Evolutionary conservation across 1,140 invertebrate genomes (phyloP).

Genomic region (Zeugodacus cucurbitae): DNA sequence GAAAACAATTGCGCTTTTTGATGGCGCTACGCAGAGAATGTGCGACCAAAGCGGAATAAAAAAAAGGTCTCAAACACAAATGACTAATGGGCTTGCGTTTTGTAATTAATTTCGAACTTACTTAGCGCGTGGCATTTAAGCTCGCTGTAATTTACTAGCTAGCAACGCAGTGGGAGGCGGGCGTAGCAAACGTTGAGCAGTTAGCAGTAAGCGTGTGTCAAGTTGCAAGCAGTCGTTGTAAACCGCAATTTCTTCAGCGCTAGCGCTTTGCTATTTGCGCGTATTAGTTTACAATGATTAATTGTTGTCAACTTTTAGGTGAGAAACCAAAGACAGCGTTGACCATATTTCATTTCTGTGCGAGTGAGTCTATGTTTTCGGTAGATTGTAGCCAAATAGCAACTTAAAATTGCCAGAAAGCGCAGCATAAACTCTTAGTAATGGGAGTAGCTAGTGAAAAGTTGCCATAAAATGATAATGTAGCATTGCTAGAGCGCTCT

Average conservation of each 20-base stretch:
- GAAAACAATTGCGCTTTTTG: background rate
- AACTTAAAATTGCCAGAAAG: background rate
- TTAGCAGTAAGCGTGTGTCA: too few relatives aligned
- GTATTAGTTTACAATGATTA: conserved; percentile 14
- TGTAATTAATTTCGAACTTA: conserved; percentile 5
- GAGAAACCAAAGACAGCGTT: conserved; percentile 4
- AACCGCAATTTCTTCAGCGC: background rate
- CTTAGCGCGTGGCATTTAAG: background rate
- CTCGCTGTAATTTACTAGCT: background rate
- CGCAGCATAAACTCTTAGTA: background rate
- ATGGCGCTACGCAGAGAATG: too few relatives aligned
- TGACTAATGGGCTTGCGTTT: conserved; percentile 6
- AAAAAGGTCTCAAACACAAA: background rate
- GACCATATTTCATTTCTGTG: conserved; percentile 9
- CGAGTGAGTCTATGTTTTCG: background rate
- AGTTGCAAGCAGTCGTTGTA: background rate
- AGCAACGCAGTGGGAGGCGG: too few relatives aligned
- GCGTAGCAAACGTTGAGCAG: background rate
- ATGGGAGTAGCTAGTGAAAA: background rate
- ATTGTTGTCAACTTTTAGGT: conserved; percentile 35
- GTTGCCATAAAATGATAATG: background rate
- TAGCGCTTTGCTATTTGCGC: background rate
- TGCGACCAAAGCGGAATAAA: background rate
- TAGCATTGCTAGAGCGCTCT: too few relatives aligned
- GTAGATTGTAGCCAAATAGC: background rate